Conservation (phyloP, 2,888 invertebrate species). For the Hydrotaea diabolus region DNA sequence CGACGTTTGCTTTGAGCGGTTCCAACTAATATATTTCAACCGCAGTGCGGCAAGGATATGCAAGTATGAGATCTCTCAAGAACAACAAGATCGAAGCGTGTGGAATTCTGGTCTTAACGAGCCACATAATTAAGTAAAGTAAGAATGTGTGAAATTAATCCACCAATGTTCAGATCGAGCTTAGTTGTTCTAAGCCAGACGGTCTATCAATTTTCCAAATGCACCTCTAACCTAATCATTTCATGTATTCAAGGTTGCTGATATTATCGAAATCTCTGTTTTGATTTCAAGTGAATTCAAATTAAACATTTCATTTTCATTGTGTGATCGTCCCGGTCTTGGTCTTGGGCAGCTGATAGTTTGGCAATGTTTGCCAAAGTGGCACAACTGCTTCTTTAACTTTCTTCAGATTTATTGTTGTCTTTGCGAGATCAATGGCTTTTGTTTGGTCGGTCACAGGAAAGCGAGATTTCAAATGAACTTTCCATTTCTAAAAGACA, state of each 20-base stretch:
- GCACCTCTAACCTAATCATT: background rate
- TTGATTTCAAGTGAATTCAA: slow-evolving; percentile 63
- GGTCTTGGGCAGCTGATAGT: slow-evolving; percentile 43
- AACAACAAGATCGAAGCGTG: too few species aligned
- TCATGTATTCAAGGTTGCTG: slow-evolving; percentile 64
- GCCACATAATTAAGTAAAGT: too few species aligned
- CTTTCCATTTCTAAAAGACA: slow-evolving; percentile 67
- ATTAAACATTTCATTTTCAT: slow-evolving; percentile 63
- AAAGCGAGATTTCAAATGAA: slow-evolving; percentile 53
- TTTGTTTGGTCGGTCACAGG: slow-evolving; percentile 60
- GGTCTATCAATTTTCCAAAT: too few species aligned
- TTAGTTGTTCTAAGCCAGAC: too few species aligned
- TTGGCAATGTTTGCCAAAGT: slow-evolving; percentile 53
- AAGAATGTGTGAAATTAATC: too few species aligned
- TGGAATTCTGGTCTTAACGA: too few species aligned
- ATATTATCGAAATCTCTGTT: slow-evolving; percentile 59
- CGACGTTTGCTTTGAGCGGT: too few species aligned
- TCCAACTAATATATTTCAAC: too few species aligned
- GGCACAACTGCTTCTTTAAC: slow-evolving; percentile 57
- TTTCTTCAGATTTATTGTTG: slow-evolving; percentile 59
- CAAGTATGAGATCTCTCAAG: too few species aligned
- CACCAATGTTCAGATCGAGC: too few species aligned
- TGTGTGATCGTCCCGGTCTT: slow-evolving; percentile 34
- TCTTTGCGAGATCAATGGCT: slow-evolving; percentile 65
- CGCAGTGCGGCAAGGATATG: too few species aligned